Base-by-base conservation (phyloP, 37 sponge, comb jelly and placozoan genomes). In the Tethya wilhelma region DNA sequence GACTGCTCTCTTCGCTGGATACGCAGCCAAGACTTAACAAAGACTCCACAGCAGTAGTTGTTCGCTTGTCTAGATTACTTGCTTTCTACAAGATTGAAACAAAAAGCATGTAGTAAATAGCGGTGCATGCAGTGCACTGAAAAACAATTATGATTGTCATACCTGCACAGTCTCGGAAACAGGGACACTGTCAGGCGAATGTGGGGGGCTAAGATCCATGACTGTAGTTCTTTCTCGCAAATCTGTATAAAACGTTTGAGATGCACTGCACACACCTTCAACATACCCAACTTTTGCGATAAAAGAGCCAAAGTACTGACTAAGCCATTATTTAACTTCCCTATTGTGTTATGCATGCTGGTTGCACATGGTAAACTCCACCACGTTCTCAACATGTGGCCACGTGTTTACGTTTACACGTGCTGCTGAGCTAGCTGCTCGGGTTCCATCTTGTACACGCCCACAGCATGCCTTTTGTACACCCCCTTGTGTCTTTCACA, bases 1-100 rank as follows among this genome's bases (percentile, higher is more conserved):
- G 30, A 29, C 41, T 26, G 23, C 55, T 23, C 12, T 45, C 41
- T 26, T 44, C 43, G 20, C 31, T 31, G 44, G 86, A 8, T 9
- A 33, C 36, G 34, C 20, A 14, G 28, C 38, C 32, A 4, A 91
- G 67, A 33, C 79, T 82, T 25, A 91, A 75, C 30, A 91, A 64
- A 20, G 92, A 81, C 57, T 91, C 92, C 60, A 91, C 92, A 2
- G 92, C 92, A 32, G 88, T 57, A 22, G 79, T 59, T 1, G 91
- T 90, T 36, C 87, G 75, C 37, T 37, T 73, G 63, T 91, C 92
- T 64, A 91, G 56, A 1, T 7, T 20, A 4, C 75, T 42, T 4
- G 66, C 42, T 33, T 45, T 46, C 66, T 84, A 40, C 44, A 53
- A 40, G n/a, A 68, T 19, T 53, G 36, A 60, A 56, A 38, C 49